Base-by-base conservation (phyloP, 2,888 invertebrate genomes). In the Cordilura impudica region DNA sequence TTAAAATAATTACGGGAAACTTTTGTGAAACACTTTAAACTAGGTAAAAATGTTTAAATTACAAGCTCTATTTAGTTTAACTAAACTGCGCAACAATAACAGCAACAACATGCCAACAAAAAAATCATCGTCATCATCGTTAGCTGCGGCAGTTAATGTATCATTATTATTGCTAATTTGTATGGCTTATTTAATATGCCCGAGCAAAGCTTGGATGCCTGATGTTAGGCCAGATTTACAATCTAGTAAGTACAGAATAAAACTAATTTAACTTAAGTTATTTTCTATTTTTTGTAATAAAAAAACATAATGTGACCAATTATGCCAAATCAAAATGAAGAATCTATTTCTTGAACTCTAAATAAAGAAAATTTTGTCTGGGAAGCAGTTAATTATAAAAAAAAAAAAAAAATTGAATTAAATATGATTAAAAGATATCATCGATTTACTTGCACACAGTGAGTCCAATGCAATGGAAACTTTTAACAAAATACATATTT, bases 151-250 rank as follows among this genome's bases (percentile, higher is more conserved):
- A 53, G 29, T 18, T 39, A 71, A 75, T 72, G 39, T 79, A 72
- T 75, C 75, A 72, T 58, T 79, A 65, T 67, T 79, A 45, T 60
- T 75, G 45, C 45, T 79, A 72, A 72, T 79, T 79, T 79, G 67
- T 75, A 51, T 79, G 63, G 75, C 67, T 45, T 70, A 75, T 75
- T 72, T 79, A 29, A 75, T 79, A 72, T 67, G 67, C 71, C 71
- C 67, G 67, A 63, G 67, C 26, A 51, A 39, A 39, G 87, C 87
- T 77, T 88, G 88, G 88, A 86, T 88, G 85, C 88, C 88, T 81
- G 88, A 88, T 84, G 84, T 88, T 78, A 87, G 85, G 60, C 88
- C 88, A 73, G 88, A 88, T 84, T 83, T 87, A 82, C 86, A 85
- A 82, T 85, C 86, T 65, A 88, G 88, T 88, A 87, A 84, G 88